A percentile compares a stretch with the other conserved stretches of the same genome.
Evolutionary conservation across 2,888 invertebrate species (phyloP).

Genomic region (Dicroscelio sp.): DNA sequence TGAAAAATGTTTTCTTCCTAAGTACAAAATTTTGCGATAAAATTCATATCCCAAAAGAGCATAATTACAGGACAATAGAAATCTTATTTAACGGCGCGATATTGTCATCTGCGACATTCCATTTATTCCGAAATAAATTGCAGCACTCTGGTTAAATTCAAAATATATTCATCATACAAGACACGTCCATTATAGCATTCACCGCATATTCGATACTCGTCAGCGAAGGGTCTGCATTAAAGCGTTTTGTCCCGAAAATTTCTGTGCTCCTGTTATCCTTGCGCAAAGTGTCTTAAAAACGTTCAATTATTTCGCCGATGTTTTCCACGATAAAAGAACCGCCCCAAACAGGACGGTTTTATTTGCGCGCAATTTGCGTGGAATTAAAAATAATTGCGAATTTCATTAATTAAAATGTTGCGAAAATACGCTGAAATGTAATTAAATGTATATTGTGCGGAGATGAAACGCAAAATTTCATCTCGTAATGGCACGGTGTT

Average conservation of each 20-base stretch:
- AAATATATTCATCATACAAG: slow-evolving; percentile 66
- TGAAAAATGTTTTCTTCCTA: too few relatives aligned
- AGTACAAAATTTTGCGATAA: too few relatives aligned
- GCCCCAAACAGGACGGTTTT: slow-evolving; percentile 18
- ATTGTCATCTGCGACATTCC: slow-evolving; percentile 54
- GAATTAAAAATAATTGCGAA: slow-evolving; percentile 50
- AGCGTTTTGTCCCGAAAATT: slow-evolving; percentile 60
- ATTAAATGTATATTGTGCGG: slow-evolving; percentile 44
- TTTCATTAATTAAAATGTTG: slow-evolving; percentile 61
- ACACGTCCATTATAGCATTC: slow-evolving; percentile 70
- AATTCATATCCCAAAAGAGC: too few relatives aligned
- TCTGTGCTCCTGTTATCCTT: too few relatives aligned
- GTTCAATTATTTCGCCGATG: too few relatives aligned
- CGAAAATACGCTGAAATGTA: slow-evolving; percentile 49
- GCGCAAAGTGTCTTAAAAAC: too few relatives aligned
- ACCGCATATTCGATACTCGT: slow-evolving; percentile 62
- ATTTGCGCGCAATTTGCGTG: slow-evolving; percentile 37
- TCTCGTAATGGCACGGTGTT: slow-evolving; percentile 42
- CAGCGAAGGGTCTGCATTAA: slow-evolving; percentile 63
- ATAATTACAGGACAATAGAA: slow-evolving; percentile 54
- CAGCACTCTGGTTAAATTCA: slow-evolving; percentile 63
- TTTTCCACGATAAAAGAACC: too few relatives aligned
- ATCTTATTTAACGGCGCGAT: slow-evolving; percentile 58
- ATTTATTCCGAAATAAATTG: slow-evolving; percentile 67
- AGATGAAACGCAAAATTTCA: slow-evolving; percentile 49